Conservation (phyloP, 2,888 invertebrate species). For the Nomada ferruginata region DNA sequence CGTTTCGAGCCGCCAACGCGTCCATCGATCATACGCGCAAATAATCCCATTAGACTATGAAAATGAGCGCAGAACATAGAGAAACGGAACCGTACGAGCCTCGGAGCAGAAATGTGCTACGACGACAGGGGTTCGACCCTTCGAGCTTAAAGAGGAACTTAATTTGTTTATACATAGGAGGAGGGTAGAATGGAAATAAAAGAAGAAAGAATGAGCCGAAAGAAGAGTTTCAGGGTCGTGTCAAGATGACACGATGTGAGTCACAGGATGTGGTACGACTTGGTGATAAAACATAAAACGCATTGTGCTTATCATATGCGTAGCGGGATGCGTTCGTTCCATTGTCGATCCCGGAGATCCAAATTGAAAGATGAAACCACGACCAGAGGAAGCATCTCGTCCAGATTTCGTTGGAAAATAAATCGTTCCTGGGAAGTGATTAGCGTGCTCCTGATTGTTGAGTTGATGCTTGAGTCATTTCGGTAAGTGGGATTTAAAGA, state of each 20-base stretch:
- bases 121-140: slow-evolving; percentile 62
- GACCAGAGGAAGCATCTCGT: background rate
- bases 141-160: slow-evolving; percentile 63
- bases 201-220: slow-evolving; percentile 8
- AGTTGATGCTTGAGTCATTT: no score
- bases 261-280: slow-evolving; percentile 67
- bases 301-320: slow-evolving; percentile 53
- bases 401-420: background rate
- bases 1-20: background rate
- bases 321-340: slow-evolving; percentile 39
- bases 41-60: slow-evolving; percentile 35
- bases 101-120: background rate
- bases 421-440: background rate
- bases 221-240: slow-evolving; percentile 42
- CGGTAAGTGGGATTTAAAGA: no score
- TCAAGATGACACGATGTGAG: slow-evolving; percentile 25
- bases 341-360: background rate
- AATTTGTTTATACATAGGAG: slow-evolving; percentile 63
- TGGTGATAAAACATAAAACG: slow-evolving; percentile 54
- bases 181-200: slow-evolving; percentile 8
- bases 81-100: background rate
- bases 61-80: background rate
- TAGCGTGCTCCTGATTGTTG: no score
- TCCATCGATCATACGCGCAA: slow-evolving; percentile 1
- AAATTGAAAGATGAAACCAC: slow-evolving; percentile 20